Base-by-base conservation (phyloP, 2,888 invertebrate species). In the Sarcophaga carnaria region DNA sequence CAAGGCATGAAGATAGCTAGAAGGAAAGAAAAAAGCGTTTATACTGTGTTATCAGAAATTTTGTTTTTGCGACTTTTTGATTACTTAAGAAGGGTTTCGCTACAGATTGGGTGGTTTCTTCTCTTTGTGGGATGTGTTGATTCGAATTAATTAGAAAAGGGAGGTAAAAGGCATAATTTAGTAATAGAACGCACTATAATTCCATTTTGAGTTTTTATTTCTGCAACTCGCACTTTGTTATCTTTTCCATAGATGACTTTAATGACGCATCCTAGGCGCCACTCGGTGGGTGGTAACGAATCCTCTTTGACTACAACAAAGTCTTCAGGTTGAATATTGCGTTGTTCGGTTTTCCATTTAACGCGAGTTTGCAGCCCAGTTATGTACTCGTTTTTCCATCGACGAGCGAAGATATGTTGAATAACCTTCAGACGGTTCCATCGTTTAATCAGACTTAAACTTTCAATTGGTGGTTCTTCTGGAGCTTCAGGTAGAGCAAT, bases 221-320 rank as follows among this genome's bases (percentile, higher is more conserved):
- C 67, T 10, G 66, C 66, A 2, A 77, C 76, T 66, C 76, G 66
- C 2, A 77, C 76, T 22, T 76, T 20, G 25, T 45, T 20, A 25
- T 77, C 76, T 66, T 67, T 77, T 2, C 76, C 67, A 49, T n/a
- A 17, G 6, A 67, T 27, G 59, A 66, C n/a, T 59, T 77, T 64
- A 4, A 20, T 67, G n/a, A 77, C n/a, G 22, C 67, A 67, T 25
- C 71, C 71, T 25, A 71, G 59, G 25, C 71, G 14, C 71, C 71
- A 71, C 27, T 71, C 71, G 4, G 54, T 71, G 1, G 60, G 71
- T 47, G 66, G 64, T n/a, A 76, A 25, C 8, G 64, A 54, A 66
- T 76, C 60, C 5, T 78, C 78, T 37, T 69, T 62, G 11, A 60
- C 17, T 8, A 78, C 69, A 11, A 78, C 78, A 3, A 78, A 69